Base-by-base conservation (phyloP, 2,888 invertebrate species). In the Netelia virgata region DNA sequence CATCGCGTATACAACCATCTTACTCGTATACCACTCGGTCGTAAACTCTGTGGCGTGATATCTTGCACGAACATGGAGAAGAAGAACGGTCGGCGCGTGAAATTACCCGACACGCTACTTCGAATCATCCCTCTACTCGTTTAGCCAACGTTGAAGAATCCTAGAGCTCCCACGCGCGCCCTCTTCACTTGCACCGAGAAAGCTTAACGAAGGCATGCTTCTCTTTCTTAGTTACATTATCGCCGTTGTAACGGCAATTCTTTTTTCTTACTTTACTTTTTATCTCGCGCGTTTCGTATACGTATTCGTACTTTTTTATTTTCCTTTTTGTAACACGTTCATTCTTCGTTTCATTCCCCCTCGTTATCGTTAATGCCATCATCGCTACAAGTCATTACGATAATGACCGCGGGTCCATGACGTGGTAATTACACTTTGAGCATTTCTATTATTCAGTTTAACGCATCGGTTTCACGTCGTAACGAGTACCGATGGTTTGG, bases 31-130 rank as follows among this genome's bases (percentile, higher is more conserved):
- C n/a, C n/a, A 53, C 53, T 36, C 36, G 36, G 36, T 36, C 36
- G 36, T 36, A 36, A 36, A 36, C 36, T 36, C 36, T 6, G 36
- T 47, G 14, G 61, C 8, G n/a, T 69, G 55, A 81, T 59, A 28
- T 69, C 36, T 57, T 1, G 70, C 18, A 23, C 9, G 16, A 41
- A 23, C n/a, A 36, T 5, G 3, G 20, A 55, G 72, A 47, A 69
- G 41, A 80, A 66, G 53, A 84, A 75, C 63, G 50, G 55, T 57
- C 64, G 79, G 85, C 86, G 87, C 87, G 87, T 90, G 88, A 90
- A 90, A 91, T 91, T 90, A 88, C 87, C 81, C 87, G 87, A 87
- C 87, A 87, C 80, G 86, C 88, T 88, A 85, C 47, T 36, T 36
- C 11, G 64, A 53, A 59, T 63, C 23, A 47, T 63, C 59, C 28